Base-by-base conservation (phyloP, 2,888 invertebrate species). In the Leuctra nigra region DNA sequence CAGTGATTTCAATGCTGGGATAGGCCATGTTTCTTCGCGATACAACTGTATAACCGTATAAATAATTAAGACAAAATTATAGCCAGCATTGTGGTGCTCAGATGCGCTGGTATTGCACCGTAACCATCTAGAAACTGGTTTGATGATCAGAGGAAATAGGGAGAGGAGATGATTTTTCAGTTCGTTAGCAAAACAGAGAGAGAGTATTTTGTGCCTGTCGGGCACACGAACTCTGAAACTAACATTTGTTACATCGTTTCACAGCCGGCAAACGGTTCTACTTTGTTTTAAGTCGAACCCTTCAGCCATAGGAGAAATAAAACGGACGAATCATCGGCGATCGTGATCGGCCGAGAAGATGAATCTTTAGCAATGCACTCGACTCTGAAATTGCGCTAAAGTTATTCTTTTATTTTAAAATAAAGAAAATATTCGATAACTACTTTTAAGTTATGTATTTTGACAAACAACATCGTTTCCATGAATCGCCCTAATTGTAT, bases 201-300 rank as follows among this genome's bases (percentile, higher is more conserved):
- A 20, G 29, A 48, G 23, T 13, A 11, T 6, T 38, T n/a, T 38
- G 11, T 25, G 33, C 48, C 48, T 48, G 16, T 18, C 25, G 48
- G 48, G 48, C 48, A 48, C 48, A 48, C 33, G 48, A 25, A 48
- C 48, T 14, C 16, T 23, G n/a, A 44, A 44, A 20, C 23, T n/a
- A 44, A 44, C 44, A 44, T 44, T 44, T 44, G 44, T 29, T 48
- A 16, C 48, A 48, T 29, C 25, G 48, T 48, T 48, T 29, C 35
- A 16, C 18, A 50, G 35, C 7, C 50, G 50, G 50, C 35, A 35
- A 35, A 50, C 4, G 11, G 11, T 35, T 35, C 36, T 29, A 20
- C 50, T 29, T 50, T 50, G 50, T 50, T 50, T 50, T 50, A 48
- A 44, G 50, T 22, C 35, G 16, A 29, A 33, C 50, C 35, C 50